Percentiles rank a stretch among this genome's conserved stretches.
These are phyloP conservation scores for Netelia virgata DNA, from an alignment of 2,888 invertebrate genomes.

Conservation along the genomic window DNA sequence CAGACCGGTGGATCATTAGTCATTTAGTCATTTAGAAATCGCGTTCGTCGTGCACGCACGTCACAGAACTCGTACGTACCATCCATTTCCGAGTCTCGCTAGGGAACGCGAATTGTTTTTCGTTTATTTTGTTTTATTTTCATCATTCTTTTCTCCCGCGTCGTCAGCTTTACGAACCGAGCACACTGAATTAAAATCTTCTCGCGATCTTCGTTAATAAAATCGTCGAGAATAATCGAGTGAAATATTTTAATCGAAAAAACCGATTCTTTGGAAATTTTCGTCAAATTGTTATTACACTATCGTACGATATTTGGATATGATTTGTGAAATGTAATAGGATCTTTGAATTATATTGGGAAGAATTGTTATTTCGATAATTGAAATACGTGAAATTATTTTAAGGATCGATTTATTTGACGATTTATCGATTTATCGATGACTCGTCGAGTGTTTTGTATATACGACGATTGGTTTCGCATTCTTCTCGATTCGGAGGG, in stretches of 20 bases:
- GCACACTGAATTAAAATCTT: not conserved
- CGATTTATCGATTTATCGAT: not conserved
- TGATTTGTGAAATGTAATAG: not conserved
- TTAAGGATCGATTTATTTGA: not conserved
- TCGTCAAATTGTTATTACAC: not conserved
- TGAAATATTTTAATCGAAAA: not conserved
- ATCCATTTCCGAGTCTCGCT: slow-evolving; percentile 33
- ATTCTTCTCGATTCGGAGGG: slow-evolving; percentile 1
- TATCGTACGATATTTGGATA: not conserved
- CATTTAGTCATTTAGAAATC: slow-evolving; percentile 66
- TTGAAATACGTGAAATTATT: no score
- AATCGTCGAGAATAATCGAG: no score
- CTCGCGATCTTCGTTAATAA: no score
- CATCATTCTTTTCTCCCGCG: not conserved
- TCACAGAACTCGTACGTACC: slow-evolving; percentile 30
- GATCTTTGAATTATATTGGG: no score
- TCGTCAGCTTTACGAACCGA: not conserved
- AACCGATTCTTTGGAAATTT: not conserved
- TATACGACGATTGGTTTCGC: slow-evolving; percentile 26
- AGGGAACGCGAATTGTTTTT: slow-evolving; percentile 2
- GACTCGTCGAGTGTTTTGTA: not conserved
- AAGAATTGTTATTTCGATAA: no score
- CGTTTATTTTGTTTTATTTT: slow-evolving; percentile 1
- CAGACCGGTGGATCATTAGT: slow-evolving; percentile 58
- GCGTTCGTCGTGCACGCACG: slow-evolving; percentile 55